phyloP scores from a whole-genome alignment of 2,113 vertebrate species.

The Myanophis thanlyinensis region DNA sequence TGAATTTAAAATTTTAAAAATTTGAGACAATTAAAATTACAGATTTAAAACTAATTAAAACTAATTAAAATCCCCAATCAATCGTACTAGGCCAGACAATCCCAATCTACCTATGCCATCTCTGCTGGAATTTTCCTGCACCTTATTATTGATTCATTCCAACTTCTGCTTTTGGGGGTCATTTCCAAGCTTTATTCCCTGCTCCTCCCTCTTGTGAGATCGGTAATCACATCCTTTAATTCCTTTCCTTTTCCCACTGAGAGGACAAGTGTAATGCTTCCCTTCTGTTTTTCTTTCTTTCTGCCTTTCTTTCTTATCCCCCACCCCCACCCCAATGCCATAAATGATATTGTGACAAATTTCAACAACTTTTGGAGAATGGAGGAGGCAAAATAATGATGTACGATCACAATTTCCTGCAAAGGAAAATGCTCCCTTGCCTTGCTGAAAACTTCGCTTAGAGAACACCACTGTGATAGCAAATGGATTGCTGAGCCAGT shows the following conservation, averaged over 20 bases:
- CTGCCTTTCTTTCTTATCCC: background rate
- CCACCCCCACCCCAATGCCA: background rate
- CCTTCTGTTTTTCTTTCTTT: background rate
- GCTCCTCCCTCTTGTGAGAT: background rate
- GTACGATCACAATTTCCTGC: background rate
- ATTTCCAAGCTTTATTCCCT: background rate
- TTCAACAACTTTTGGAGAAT: background rate
- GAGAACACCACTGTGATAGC: background rate
- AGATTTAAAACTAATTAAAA: too few species aligned
- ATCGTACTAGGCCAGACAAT: too few species aligned
- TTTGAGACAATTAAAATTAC: too few species aligned
- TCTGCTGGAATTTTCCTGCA: background rate
- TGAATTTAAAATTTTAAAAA: too few species aligned
- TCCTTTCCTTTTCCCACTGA: background rate
- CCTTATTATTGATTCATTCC: background rate
- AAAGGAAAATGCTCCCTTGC: slow-evolving; percentile 9
- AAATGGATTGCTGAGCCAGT: background rate
- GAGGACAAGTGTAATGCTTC: background rate
- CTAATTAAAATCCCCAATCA: too few species aligned
- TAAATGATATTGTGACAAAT: background rate
- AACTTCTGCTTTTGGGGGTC: background rate
- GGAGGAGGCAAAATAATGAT: slow-evolving; percentile 24
- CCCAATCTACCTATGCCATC: background rate
- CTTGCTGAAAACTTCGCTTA: background rate
- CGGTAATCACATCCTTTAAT: accelerated